A percentile compares a stretch with the other conserved stretches of the same genome.
Evolutionary conservation across 2,888 invertebrate genomes (phyloP).

Genomic region (Boloria euphrosyne): DNA sequence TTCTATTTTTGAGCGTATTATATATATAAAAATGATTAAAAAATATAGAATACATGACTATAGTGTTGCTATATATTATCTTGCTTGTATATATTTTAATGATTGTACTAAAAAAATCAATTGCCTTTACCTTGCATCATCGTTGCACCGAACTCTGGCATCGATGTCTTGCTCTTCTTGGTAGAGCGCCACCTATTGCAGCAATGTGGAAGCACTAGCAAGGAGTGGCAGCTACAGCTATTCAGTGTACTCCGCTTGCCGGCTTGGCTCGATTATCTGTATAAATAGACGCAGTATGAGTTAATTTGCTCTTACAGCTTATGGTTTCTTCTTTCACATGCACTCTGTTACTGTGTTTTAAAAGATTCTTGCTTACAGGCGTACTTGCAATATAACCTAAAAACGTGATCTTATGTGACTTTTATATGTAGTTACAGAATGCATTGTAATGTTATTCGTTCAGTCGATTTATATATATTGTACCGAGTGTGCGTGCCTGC

Average conservation of each 20-base stretch:
- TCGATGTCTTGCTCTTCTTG: not conserved
- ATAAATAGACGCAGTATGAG: slow-evolving; percentile 40
- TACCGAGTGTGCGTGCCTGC: slow-evolving; percentile 8
- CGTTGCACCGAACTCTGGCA: no score
- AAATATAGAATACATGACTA: no score
- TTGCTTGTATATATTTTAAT: no score
- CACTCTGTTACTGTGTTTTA: slow-evolving; percentile 3
- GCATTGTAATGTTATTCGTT: not conserved
- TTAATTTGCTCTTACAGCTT: slow-evolving; percentile 31
- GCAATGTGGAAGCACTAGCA: slow-evolving; percentile 13
- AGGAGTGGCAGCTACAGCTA: slow-evolving; percentile 5
- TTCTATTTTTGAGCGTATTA: no score
- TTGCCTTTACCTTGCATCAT: not conserved
- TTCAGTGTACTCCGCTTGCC: slow-evolving; percentile 19
- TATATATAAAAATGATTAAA: no score
- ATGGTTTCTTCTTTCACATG: slow-evolving; percentile 21
- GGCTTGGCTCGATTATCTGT: slow-evolving; percentile 33
- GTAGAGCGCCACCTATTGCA: slow-evolving; percentile 29
- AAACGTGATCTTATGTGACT: not conserved
- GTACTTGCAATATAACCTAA: not conserved
- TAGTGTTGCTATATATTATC: no score
- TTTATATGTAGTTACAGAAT: not conserved
- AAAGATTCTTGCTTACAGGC: not conserved
- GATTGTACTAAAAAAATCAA: no score
- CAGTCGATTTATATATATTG: slow-evolving; percentile 1